Percentiles rank a stretch among this genome's conserved stretches.
These are phyloP conservation scores for Cygnus buccinator DNA, from an alignment of 2,113 vertebrate species.

Conservation along the genomic window DNA sequence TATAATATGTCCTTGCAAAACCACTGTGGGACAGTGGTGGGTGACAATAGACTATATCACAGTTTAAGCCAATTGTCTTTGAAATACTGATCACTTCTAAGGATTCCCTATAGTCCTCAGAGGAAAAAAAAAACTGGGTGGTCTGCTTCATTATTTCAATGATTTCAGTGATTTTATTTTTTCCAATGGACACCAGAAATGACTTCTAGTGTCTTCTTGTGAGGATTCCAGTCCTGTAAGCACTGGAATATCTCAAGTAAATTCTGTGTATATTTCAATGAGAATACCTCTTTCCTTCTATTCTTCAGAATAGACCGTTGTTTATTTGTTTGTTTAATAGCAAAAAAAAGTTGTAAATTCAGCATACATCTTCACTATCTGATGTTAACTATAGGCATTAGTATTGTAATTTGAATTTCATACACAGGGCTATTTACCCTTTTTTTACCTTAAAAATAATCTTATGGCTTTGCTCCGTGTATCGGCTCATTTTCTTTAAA, in stretches of 20 bases:
- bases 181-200: background rate
- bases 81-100: conserved; percentile 47
- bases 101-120: conserved; percentile 1
- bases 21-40: background rate
- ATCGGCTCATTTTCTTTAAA: background rate
- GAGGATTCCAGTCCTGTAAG: background rate
- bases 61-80: conserved; percentile 56
- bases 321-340: background rate
- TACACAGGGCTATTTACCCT: background rate
- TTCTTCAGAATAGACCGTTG: background rate
- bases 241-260: background rate
- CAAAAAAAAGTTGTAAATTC: background rate
- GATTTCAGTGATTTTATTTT: background rate
- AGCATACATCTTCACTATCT: background rate
- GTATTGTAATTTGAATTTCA: background rate
- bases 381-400: background rate
- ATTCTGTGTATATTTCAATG: background rate
- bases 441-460: background rate
- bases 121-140: conserved; percentile 21
- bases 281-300: background rate
- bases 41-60: conserved; percentile 20
- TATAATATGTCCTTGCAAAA: background rate
- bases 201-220: background rate
- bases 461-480: background rate
- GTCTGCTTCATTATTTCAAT: background rate